Percentiles rank a stretch among this genome's conserved stretches.
Evolutionary conservation across 2,888 invertebrate genomes (phyloP).

Genomic region (Catocala fraxini): DNA sequence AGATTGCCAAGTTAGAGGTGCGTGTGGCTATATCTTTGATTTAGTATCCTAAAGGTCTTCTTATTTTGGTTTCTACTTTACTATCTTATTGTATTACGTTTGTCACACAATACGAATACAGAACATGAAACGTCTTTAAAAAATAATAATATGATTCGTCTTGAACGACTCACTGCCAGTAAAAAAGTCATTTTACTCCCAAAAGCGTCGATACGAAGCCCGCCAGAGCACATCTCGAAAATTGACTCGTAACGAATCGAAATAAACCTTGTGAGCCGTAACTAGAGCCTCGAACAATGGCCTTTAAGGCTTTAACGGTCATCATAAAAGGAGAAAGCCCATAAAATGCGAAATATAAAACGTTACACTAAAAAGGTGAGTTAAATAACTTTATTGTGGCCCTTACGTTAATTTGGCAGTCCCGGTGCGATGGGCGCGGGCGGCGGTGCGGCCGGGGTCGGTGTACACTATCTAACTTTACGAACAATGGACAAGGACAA

Average conservation of each 20-base stretch:
- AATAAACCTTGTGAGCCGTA: constrained; percentile 44
- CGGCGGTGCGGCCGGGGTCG: no score
- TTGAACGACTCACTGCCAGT: background rate
- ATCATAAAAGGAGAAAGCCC: constrained; percentile 56
- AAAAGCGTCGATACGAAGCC: background rate
- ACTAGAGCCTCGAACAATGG: constrained; percentile 43
- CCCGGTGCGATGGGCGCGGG: constrained; percentile 7
- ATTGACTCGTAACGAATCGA: constrained; percentile 41
- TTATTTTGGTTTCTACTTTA: no score
- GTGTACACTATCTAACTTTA: no score
- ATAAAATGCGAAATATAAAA: constrained; percentile 61
- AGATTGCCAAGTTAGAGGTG: no score
- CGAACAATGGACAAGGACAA: no score
- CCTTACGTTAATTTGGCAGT: constrained; percentile 54
- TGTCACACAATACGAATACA: no score
- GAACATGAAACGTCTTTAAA: no score
- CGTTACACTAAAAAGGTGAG: constrained; percentile 50
- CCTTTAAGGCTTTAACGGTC: constrained; percentile 48
- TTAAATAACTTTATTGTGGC: constrained; percentile 61
- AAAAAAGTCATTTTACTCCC: background rate
- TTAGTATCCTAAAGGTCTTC: no score
- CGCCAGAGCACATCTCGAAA: constrained; percentile 13
- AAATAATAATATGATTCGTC: no score
- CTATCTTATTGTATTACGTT: no score
- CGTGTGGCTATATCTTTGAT: no score